A percentile compares a stretch with the other conserved stretches of the same genome.
Evolutionary conservation across 1,140 invertebrate species (phyloP).

Genomic region (Sitobion miscanthi): DNA sequence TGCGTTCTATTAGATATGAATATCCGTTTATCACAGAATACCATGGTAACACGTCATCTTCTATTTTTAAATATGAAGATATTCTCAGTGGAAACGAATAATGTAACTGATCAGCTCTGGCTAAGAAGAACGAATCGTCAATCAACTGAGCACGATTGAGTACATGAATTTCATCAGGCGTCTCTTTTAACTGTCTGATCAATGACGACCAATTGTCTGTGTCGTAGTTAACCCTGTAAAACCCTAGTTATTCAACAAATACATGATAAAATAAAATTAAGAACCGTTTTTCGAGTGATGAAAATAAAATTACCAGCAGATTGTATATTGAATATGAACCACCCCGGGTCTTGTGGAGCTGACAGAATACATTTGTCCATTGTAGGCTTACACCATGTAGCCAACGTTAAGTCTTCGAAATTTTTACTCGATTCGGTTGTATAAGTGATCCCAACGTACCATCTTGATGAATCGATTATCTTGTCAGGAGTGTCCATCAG

Average conservation of each 20-base stretch:
- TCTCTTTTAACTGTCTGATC: conserved; percentile 63
- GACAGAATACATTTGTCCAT: neutral
- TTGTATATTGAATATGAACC: conserved; percentile 75
- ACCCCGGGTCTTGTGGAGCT: conserved; percentile 60
- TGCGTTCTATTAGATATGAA: conserved; percentile 16
- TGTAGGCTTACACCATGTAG: neutral
- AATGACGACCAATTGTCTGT: conserved; percentile 69
- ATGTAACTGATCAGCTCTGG: conserved; percentile 66
- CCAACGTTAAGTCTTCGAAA: neutral
- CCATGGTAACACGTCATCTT: conserved; percentile 70
- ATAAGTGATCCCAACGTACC: neutral
- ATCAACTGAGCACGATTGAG: conserved; percentile 72
- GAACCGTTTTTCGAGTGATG: neutral
- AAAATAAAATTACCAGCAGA: conserved; percentile 66
- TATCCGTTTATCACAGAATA: conserved; percentile 61
- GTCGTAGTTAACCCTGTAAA: conserved; percentile 73
- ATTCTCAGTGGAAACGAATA: conserved; percentile 71
- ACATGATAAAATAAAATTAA: neutral
- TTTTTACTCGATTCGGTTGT: neutral
- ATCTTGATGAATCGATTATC: neutral
- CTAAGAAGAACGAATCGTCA: conserved; percentile 67
- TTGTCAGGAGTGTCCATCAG: neutral
- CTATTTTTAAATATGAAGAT: conserved; percentile 68
- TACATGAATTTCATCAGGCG: conserved; percentile 64
- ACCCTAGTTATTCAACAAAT: conserved; percentile 63